Conservation (phyloP, 2,113 vertebrate species). For the Morone chrysops region DNA sequence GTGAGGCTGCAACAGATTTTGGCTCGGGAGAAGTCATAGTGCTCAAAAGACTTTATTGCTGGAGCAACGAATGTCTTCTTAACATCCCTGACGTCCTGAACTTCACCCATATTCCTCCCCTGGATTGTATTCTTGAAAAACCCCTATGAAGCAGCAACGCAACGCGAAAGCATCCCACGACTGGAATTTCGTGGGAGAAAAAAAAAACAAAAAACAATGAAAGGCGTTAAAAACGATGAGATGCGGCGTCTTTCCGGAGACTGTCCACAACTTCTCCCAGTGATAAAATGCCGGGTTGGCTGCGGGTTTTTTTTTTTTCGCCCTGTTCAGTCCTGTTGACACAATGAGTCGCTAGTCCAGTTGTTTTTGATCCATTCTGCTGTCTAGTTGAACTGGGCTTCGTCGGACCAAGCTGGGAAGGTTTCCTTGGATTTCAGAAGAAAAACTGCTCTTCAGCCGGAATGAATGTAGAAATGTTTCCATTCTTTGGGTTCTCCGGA, state of each 20-base stretch:
- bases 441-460: conserved; percentile 34
- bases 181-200: conserved; percentile 62
- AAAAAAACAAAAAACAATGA: conserved; percentile 38
- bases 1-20: conserved; percentile 95
- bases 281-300: conserved; percentile 10
- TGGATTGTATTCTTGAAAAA: conserved; percentile 22
- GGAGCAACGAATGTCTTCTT: conserved; percentile 92
- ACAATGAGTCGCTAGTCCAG: conserved; percentile 52
- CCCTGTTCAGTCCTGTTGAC: conserved; percentile 51
- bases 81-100: conserved; percentile 85
- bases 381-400: conserved; percentile 57
- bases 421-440: conserved; percentile 54
- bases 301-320: not conserved
- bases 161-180: conserved; percentile 77
- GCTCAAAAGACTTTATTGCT: conserved; percentile 94
- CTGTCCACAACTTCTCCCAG: conserved; percentile 25
- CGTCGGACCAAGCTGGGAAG: conserved; percentile 63
- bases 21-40: conserved; percentile 94
- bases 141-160: conserved; percentile 56
- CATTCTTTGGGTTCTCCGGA: conserved; percentile 47
- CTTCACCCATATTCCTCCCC: conserved; percentile 90
- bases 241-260: not conserved
- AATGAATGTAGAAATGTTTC: conserved; percentile 41
- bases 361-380: conserved; percentile 79
- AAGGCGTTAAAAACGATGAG: conserved; percentile 37